Base-by-base conservation (phyloP, 2,797 vertebrate genomes). In the Euphonia xanthogaster region DNA sequence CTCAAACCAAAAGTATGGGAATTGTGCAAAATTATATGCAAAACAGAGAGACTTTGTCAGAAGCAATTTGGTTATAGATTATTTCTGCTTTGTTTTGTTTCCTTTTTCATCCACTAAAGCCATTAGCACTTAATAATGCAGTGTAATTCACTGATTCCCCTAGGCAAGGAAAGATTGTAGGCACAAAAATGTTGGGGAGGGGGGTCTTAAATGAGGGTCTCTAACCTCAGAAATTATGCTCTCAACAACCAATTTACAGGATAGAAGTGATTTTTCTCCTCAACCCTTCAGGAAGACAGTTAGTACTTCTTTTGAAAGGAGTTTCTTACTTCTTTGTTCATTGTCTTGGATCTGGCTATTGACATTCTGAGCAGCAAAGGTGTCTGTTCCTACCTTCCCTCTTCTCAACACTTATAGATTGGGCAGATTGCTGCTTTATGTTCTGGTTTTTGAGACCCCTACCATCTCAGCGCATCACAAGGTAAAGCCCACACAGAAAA, bases 91-190 rank as follows among this genome's bases (percentile, higher is more conserved):
- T 60, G 19, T 25, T 79, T 79, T 68, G 22, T 60, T 88, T 81
- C 17, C 9, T 82, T 82, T 95, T 78, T 25, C 40, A n/a, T 73
- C 28, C 44, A 55, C 42, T 70, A 45, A 79, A 86, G 61, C 35
- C 65, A 67, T 86, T 93, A 94, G 17, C 65, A 70, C 82, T 94
- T 90, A 87, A 76, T 91, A 93, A 78, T 76, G n/a, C 28, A 48
- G 31, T 27, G 16, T 20, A 76, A 79, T 76, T 79, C 72, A 45
- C 40, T 18, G 28, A 67, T 91, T 74, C 37, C 68, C 75, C 30
- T 30, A 93, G 92, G 78, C 90, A 79, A 85, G 72, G 78, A 91
- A 95, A 91, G 25, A 76, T 12, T 71, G 33, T 55, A 90, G 23
- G 30, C 48, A 77, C 19, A 81, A 72, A 76, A 55, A 40, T 50